Conservation (phyloP, 2,888 invertebrate genomes). For the Tetranychus piercei region DNA sequence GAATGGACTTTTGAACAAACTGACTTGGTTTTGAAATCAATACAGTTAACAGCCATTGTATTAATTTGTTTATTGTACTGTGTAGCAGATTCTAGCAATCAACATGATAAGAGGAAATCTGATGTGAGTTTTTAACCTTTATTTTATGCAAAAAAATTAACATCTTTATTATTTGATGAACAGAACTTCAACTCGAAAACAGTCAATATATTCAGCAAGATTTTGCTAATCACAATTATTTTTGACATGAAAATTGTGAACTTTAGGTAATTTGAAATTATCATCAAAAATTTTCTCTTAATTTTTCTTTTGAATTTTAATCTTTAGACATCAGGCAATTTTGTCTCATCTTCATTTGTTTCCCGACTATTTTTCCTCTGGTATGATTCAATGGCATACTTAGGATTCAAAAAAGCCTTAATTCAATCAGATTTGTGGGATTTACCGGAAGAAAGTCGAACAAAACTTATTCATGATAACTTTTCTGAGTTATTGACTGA, state of each 20-base stretch:
- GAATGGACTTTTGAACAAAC: not conserved
- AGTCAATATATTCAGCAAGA: too few relatives aligned
- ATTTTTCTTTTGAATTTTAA: not conserved
- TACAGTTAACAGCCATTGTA: not conserved
- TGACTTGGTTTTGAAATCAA: not conserved
- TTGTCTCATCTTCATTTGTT: not conserved
- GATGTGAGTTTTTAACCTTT: not conserved
- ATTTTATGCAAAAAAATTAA: not conserved
- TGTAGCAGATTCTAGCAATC: not conserved
- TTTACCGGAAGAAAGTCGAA: not conserved
- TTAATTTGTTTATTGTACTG: not conserved
- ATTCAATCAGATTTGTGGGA: not conserved
- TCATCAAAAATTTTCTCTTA: not conserved
- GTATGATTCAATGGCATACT: not conserved
- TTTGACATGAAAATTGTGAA: too few relatives aligned
- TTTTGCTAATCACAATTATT: too few relatives aligned
- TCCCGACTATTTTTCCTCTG: not conserved
- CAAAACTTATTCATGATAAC: not conserved
- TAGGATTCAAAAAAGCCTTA: not conserved
- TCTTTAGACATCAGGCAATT: not conserved
- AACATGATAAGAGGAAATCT: not conserved
- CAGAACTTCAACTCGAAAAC: too few relatives aligned
- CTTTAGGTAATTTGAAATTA: too few relatives aligned
- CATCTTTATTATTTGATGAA: too few relatives aligned
- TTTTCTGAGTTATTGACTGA: not conserved